Conservation (phyloP, 2,888 invertebrate genomes). For the Zhuqinia jingwanae region DNA sequence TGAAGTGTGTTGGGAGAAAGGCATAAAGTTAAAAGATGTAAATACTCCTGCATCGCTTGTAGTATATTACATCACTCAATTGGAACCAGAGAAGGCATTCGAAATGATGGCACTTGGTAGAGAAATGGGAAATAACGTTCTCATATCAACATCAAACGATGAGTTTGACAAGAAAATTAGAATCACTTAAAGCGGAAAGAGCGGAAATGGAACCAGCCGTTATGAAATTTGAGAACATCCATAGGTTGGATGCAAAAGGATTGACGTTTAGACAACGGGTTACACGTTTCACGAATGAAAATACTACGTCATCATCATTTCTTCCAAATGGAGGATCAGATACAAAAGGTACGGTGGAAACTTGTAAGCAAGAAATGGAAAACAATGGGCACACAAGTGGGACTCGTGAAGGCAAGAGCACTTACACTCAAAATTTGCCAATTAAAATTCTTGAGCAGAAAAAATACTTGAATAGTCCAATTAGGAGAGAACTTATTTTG, state of each 20-base stretch:
- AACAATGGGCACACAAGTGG: background rate
- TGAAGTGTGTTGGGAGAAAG: constrained; percentile 51
- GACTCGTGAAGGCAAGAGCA: background rate
- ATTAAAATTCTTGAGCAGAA: background rate
- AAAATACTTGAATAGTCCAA: background rate
- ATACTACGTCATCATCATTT: no score
- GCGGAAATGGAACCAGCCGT: background rate
- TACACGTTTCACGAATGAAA: background rate
- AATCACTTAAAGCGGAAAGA: no score
- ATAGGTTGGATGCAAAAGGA: background rate
- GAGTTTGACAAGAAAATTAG: no score
- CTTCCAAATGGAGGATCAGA: background rate
- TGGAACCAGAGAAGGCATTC: constrained; percentile 5
- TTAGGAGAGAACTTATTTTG: background rate
- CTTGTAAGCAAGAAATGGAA: no score
- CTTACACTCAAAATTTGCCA: background rate
- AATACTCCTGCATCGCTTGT: background rate
- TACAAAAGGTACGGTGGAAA: no score
- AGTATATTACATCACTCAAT: background rate
- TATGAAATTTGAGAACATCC: background rate
- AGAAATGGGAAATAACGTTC: background rate
- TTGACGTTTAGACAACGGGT: constrained; percentile 17
- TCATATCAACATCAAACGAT: background rate
- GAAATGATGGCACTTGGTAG: background rate
- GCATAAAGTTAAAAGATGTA: background rate